phyloP scores from a whole-genome alignment of 2,888 invertebrate species.

The Macrosiphum euphorbiae region DNA sequence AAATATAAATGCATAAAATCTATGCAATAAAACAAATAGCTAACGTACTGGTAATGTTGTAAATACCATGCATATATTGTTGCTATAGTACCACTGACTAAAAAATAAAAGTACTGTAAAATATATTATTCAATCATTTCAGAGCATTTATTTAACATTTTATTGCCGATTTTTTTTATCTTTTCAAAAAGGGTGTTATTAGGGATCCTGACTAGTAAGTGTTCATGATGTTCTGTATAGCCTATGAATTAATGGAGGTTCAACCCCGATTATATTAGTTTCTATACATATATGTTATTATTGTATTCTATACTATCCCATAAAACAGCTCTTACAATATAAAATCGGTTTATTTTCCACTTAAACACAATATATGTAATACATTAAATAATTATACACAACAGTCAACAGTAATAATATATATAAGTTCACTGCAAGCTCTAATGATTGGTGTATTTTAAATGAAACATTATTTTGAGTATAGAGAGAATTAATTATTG shows the following conservation, averaged over 20 bases:
- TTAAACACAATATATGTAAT: neutral
- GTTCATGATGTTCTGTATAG: too few relatives aligned
- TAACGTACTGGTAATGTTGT: neutral
- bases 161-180: neutral
- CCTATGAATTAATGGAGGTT: too few relatives aligned
- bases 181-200: neutral
- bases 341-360: neutral
- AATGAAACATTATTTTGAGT: neutral
- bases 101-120: neutral
- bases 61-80: neutral
- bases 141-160: neutral
- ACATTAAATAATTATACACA: neutral
- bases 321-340: neutral
- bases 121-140: neutral
- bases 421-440: neutral
- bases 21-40: neutral
- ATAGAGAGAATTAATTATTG: too few relatives aligned
- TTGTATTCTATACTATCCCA: neutral
- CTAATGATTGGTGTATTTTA: too few relatives aligned
- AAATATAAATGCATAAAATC: neutral
- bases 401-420: neutral
- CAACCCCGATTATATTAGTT: neutral
- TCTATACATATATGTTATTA: too few relatives aligned
- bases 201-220: neutral
- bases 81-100: neutral